Evolutionary conservation across 1,140 invertebrate genomes (phyloP), one percentile per base, ranked within the genome.

Genomic region (Geopemphigus sp.): DNA sequence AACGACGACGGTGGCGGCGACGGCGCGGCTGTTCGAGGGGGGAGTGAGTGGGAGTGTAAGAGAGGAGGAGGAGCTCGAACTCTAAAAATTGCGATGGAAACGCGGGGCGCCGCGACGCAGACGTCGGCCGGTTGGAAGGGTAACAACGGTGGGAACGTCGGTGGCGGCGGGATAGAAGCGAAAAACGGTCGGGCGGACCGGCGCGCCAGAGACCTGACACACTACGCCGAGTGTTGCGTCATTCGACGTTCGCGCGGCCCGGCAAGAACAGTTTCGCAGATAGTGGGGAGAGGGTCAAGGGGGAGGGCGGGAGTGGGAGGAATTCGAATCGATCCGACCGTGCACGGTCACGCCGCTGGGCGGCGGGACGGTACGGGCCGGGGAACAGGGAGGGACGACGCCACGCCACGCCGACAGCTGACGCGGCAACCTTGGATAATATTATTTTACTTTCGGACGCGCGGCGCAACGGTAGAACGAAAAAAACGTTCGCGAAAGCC

Each of bases 121-220:
- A 0, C 32, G 57, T 0, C 5, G 8, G 63, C 0, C 54, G 32
- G 29, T 10, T n/a, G n/a, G 11, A 12, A 10, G 53, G 47, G 53
- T 50, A 53, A 22, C 56, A 54, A 11, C 26, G 72, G 53, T 12
- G 29, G 8, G 29, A 74, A 54, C 74, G n/a, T n/a, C n/a, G 81
- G 59, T 32, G 26, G 82, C 80, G 74, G 83, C 82, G 83, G 73
- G 83, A 83, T 83, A 83, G 83, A 83, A 83, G 85, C 84, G 84
- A 84, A 85, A 85, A 84, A 84, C 84, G 63, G 66, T 83, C 81
- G 63, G 66, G 83, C 81, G 82, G 80, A 81, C 81, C 80, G 83
- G 82, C 83, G 83, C 82, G 80, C 66, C 72, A 80, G 80, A 82
- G 82, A 82, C 83, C 83, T 84, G 83, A 68, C 80, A 57, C 78